Evolutionary conservation across 2,797 vertebrate species (phyloP).

Genomic region (Hippopotamyrus pictus): DNA sequence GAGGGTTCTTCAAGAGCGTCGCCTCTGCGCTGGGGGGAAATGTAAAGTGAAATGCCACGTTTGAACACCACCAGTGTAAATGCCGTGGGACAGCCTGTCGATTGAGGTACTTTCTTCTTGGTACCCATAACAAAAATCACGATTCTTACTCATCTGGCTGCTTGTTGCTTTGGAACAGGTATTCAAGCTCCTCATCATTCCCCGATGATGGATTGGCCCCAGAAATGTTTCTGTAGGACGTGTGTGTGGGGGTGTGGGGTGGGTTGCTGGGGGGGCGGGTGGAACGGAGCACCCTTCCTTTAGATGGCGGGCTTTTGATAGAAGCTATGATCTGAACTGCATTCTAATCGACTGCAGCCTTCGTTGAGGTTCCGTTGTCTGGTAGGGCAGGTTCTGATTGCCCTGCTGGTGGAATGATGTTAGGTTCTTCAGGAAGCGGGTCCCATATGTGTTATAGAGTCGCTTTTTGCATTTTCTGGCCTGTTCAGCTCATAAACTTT

Average conservation of each 20-base stretch:
- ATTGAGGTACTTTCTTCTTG: conserved; percentile 6
- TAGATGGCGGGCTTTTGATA: conserved; percentile 24
- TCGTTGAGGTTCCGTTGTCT: conserved; percentile 23
- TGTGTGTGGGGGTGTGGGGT: conserved; percentile 4
- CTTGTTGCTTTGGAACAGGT: conserved; percentile 34
- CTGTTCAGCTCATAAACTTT: not conserved
- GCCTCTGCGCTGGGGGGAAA: not conserved
- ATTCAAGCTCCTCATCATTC: conserved; percentile 30
- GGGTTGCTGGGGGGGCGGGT: not conserved
- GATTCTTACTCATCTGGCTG: conserved; percentile 9
- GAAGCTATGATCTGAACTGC: not conserved
- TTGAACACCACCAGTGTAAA: conserved; percentile 8
- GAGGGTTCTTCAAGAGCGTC: conserved; percentile 15
- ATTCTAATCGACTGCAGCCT: not conserved
- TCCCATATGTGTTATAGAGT: not conserved
- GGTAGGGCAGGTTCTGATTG: not conserved
- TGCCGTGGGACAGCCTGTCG: not conserved
- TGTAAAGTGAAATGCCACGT: conserved; percentile 4
- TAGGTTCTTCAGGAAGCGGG: too few species aligned
- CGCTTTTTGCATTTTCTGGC: not conserved
- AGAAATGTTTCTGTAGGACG: conserved; percentile 9
- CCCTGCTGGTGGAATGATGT: not conserved
- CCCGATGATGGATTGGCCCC: conserved; percentile 24
- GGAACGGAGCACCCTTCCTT: conserved; percentile 23
- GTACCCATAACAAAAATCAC: conserved; percentile 11